Evolutionary conservation across 2,113 vertebrate genomes (phyloP).

Genomic region (Urocynchramus pylzowi): DNA sequence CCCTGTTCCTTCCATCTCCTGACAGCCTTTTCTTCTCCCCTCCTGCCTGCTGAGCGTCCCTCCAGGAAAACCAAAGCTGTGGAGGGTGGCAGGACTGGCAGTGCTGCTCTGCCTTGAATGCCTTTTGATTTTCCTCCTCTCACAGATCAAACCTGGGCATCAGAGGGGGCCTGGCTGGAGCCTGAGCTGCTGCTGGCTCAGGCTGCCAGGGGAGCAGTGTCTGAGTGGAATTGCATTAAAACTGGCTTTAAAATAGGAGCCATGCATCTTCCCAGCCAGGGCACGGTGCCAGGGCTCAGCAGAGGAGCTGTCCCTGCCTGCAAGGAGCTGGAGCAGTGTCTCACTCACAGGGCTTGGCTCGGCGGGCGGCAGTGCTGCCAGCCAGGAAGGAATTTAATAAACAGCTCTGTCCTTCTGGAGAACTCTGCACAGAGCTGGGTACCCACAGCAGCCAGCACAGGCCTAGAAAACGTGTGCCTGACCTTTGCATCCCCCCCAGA

Average conservation of each 20-base stretch:
- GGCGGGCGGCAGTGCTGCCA: fast-evolving
- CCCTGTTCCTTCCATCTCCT: background rate
- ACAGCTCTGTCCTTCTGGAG: background rate
- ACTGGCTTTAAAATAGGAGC: background rate
- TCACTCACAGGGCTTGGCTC: fast-evolving
- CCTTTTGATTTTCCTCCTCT: background rate
- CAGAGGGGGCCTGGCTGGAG: background rate
- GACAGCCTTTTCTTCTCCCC: background rate
- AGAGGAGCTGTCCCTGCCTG: background rate
- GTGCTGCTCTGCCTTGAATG: background rate
- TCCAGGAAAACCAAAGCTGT: no score
- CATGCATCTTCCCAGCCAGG: fast-evolving
- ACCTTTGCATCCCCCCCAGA: background rate
- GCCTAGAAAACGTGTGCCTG: fast-evolving
- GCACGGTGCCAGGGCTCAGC: background rate
- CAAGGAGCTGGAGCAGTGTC: background rate
- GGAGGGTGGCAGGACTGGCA: background rate
- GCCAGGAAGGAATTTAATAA: background rate
- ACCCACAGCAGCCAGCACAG: background rate
- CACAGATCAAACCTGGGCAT: background rate
- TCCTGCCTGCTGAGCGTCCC: background rate
- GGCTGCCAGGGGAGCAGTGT: background rate
- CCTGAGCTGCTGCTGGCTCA: background rate
- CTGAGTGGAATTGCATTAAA: background rate
- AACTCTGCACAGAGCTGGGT: background rate